Percentiles rank a stretch among this genome's conserved stretches.
These are phyloP conservation scores for Antheraea yamamai DNA, from an alignment of 2,888 invertebrate genomes.

Conservation along the genomic window DNA sequence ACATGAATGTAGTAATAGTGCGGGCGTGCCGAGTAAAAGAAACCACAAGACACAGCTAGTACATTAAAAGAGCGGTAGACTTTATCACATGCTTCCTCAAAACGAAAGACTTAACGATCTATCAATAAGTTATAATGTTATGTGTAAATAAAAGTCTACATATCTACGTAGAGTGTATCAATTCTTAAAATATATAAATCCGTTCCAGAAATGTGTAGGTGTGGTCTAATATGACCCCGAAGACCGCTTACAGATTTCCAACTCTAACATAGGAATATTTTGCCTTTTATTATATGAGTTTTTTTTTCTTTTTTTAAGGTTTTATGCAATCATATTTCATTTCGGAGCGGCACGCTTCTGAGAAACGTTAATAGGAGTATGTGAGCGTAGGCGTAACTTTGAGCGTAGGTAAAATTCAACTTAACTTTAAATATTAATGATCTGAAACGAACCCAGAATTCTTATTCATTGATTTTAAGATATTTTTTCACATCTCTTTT, in stretches of 20 bases:
- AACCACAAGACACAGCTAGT: no score
- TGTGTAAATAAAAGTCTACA: background rate
- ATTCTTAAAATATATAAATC: constrained; percentile 33
- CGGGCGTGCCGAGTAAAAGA: no score
- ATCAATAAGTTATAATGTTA: no score
- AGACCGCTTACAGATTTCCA: constrained; percentile 19
- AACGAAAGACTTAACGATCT: no score
- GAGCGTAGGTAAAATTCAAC: constrained; percentile 32
- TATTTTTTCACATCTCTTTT: background rate
- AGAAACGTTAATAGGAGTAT: constrained; percentile 30
- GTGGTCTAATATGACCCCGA: constrained; percentile 28
- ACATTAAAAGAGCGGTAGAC: no score
- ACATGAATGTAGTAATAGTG: no score
- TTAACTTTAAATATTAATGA: constrained; percentile 40
- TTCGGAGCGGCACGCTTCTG: constrained; percentile 33
- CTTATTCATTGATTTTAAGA: background rate
- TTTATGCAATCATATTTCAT: constrained; percentile 43
- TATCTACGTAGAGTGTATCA: background rate
- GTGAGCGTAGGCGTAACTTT: constrained; percentile 32
- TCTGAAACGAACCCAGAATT: constrained; percentile 15
- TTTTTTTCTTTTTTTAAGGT: constrained; percentile 21
- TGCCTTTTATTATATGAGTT: constrained; percentile 15
- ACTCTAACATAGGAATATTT: constrained; percentile 19
- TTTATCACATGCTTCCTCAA: no score
- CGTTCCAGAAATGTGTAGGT: constrained; percentile 31